phyloP scores from a whole-genome alignment of 2,888 invertebrate genomes.

The Brachyptera putata region DNA sequence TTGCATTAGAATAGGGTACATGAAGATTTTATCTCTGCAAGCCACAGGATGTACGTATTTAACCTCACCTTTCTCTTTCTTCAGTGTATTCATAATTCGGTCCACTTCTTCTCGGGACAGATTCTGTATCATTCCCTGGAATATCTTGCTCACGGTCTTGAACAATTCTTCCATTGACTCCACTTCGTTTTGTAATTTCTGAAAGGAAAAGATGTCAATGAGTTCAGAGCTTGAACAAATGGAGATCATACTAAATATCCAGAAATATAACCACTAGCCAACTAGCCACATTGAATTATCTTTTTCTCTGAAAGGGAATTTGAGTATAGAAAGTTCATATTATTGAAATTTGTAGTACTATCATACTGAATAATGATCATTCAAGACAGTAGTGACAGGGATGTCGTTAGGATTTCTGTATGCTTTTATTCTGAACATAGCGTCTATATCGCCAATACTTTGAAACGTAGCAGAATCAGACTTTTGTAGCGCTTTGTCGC shows the following conservation, averaged over 20 bases:
- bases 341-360: background rate
- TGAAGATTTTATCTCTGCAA: no score
- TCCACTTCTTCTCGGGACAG: slow-evolving; percentile 87
- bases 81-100: slow-evolving; percentile 80
- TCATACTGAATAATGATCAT: no score
- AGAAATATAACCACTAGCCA: background rate
- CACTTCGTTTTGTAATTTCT: slow-evolving; percentile 73
- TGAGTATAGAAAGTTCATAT: no score
- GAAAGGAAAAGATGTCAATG: slow-evolving; percentile 36
- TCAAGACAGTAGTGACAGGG: no score
- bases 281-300: background rate
- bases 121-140: slow-evolving; percentile 86
- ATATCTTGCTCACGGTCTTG: slow-evolving; percentile 85
- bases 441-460: no score
- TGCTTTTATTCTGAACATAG: no score
- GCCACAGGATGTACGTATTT: no score
- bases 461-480: no score
- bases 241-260: background rate
- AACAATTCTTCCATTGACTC: slow-evolving; percentile 86
- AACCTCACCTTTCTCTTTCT: slow-evolving; percentile 69
- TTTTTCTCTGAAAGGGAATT: no score
- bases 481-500: no score
- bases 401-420: no score
- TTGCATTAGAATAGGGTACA: no score
- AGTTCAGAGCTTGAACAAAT: background rate